A percentile compares a stretch with the other conserved stretches of the same genome.
phyloP scores from a whole-genome alignment of 2,113 vertebrate genomes.

The Nycticorax nycticorax region DNA sequence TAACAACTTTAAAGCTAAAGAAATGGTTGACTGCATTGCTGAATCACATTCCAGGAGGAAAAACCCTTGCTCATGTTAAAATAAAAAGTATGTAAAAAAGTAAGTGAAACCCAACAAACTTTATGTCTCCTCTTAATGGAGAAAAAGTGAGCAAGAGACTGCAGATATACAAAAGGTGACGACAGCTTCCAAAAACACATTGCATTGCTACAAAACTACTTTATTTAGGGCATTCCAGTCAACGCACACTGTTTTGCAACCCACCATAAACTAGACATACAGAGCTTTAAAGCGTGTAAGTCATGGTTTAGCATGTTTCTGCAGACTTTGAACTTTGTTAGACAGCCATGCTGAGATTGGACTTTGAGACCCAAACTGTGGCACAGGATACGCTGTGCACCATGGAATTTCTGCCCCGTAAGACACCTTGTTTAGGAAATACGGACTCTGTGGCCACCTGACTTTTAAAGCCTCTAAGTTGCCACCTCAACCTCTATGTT shows the following conservation, averaged over 20 bases:
- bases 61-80: not conserved
- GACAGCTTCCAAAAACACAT: not conserved
- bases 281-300: not conserved
- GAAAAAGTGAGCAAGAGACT: not conserved
- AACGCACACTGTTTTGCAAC: not conserved
- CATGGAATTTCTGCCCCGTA: not conserved
- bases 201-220: not conserved
- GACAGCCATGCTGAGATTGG: not conserved
- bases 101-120: not conserved
- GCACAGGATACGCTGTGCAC: not conserved
- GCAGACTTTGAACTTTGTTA: not conserved
- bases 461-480: not conserved
- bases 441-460: fast-evolving
- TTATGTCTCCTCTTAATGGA: not conserved
- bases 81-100: not conserved
- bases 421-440: not conserved
- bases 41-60: not conserved
- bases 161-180: not conserved
- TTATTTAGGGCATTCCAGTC: not conserved
- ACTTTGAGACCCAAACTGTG: not conserved
- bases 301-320: not conserved
- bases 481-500: not conserved
- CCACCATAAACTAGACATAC: not conserved
- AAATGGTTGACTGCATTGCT: not conserved
- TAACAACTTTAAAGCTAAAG: not conserved